Evolutionary conservation across 2,113 vertebrate species (phyloP), one percentile per base, ranked within the genome.

Genomic region (Spea bombifrons): DNA sequence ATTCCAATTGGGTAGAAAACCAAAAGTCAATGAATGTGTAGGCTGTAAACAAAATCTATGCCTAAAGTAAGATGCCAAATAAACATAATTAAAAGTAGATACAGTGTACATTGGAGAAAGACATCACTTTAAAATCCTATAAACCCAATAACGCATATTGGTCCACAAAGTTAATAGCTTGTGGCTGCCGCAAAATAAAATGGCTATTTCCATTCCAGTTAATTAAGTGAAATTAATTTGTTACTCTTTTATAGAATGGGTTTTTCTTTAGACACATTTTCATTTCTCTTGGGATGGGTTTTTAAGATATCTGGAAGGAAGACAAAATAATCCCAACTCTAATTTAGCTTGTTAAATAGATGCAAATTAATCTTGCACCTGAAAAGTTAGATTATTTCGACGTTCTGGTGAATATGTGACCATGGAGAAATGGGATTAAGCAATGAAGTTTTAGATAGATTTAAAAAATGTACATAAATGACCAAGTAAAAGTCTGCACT

Each of bases 241-340:
- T 66, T 72, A 78, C 71, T 78, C 69, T 49, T 66, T 78, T 78
- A 78, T 71, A 72, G 69, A 78, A 78, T 78, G 69, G 49, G 30
- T 30, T 72, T 78, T 78, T 66, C 69, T 66, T 55, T 72, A 66
- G 69, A 66, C 69, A 72, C 69, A 53, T 76, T 76, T 77, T 72
- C 50, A 78, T 78, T 78, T 72, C 76, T 72, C 76, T 17, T 72
- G 69, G 76, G 76, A 73, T n/a, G 66, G 8, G 13, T 66, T 78
- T 78, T 64, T 48, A 78, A 66, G 69, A 72, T 72, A 78, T 78
- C 69, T 66, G 59, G 76, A 78, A 78, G 43, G 57, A 66, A 72
- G 76, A 72, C 76, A 78, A 78, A 78, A 78, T 78, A 72, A 78
- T 78, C 69, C 76, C 76, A 78, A 30, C 63, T 72, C 76, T 73